phyloP scores from a whole-genome alignment of 2,797 vertebrate species.

The Mus minutoides region DNA sequence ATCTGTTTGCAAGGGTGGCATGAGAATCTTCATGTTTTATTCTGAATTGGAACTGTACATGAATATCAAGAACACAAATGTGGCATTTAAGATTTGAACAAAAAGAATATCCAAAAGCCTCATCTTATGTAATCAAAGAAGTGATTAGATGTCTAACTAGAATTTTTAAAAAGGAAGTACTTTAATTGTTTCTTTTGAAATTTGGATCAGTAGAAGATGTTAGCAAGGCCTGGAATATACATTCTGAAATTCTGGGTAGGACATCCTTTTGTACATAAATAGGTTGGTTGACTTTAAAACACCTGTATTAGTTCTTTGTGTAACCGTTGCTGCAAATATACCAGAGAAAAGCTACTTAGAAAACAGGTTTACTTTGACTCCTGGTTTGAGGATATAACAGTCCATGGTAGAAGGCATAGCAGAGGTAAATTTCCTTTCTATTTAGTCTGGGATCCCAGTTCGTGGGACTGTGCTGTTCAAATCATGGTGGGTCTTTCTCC shows the following conservation, averaged over 20 bases:
- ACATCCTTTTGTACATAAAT: background rate
- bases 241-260: background rate
- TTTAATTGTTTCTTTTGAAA: background rate
- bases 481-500: background rate
- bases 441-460: background rate
- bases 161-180: background rate
- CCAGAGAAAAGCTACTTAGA: background rate
- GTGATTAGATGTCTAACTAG: background rate
- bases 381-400: background rate
- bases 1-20: background rate
- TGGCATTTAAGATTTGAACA: background rate
- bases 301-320: background rate
- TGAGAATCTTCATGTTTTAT: background rate
- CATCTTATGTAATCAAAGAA: conserved; percentile 9
- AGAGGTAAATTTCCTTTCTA: background rate
- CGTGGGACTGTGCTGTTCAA: background rate
- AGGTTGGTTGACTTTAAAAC: background rate
- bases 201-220: background rate
- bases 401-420: too few species aligned
- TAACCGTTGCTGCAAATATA: background rate
- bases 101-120: background rate
- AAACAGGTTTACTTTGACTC: background rate
- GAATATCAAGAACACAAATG: background rate
- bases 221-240: background rate
- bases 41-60: background rate